Percentiles rank a stretch among this genome's conserved stretches.
Conservation (phyloP, 1,140 invertebrate genomes). For the Sipha flava region DNA sequence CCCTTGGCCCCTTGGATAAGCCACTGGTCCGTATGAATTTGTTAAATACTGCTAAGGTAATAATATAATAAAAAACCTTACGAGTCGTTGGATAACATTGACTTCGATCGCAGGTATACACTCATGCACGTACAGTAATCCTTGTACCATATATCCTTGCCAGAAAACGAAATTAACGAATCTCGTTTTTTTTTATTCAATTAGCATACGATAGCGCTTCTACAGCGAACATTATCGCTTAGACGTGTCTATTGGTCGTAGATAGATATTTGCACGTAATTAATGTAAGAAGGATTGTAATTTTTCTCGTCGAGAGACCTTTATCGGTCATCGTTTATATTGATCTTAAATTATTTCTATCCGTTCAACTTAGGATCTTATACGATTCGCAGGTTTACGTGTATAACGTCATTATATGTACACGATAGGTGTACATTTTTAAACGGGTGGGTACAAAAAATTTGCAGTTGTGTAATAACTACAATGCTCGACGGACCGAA, state of each 20-base stretch:
- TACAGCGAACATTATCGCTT: background rate
- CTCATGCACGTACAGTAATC: background rate
- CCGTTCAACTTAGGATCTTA: too few relatives aligned
- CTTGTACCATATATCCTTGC: background rate
- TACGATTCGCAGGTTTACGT: too few relatives aligned
- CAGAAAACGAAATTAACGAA: background rate
- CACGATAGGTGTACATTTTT: too few relatives aligned
- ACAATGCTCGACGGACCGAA: too few relatives aligned
- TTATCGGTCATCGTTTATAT: too few relatives aligned
- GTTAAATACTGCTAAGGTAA: too few relatives aligned
- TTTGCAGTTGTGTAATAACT: too few relatives aligned
- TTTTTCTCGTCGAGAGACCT: background rate
- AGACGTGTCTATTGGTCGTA: background rate
- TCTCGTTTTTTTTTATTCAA: conserved; percentile 5
- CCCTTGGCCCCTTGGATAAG: too few relatives aligned
- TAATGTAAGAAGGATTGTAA: background rate
- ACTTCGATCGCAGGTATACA: background rate
- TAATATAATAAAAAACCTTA: background rate
- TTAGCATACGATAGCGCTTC: background rate
- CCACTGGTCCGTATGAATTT: too few relatives aligned
- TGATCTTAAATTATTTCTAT: too few relatives aligned
- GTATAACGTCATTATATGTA: too few relatives aligned
- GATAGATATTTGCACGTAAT: background rate
- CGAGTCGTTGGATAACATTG: background rate
- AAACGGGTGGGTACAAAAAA: too few relatives aligned